Evolutionary conservation across 2,797 vertebrate genomes (phyloP), one percentile per base, ranked within the genome.

Genomic region (Leptoclinus maculatus): DNA sequence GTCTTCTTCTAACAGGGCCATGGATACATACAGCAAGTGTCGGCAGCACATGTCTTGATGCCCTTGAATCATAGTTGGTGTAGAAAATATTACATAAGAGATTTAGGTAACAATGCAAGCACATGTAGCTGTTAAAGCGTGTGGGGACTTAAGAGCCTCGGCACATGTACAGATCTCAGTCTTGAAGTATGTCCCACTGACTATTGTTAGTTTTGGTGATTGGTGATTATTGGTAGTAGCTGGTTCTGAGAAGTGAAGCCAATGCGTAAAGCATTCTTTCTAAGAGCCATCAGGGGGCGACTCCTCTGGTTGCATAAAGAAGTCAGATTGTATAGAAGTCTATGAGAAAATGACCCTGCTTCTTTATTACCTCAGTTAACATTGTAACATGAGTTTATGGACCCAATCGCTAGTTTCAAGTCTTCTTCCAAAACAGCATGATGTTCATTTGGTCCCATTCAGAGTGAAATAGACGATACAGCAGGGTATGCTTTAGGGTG

Each of bases 41-140:
- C 29, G 39, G 43, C 12, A 34, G 68, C 62, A 36, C 58, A 47
- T 32, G 43, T 47, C 14, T 32, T 9, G 1, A 34, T 67, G 71
- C 72, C 80, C 73, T 85, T 83, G 67, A 90, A 25, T 78, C 38
- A 23, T 23, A 10, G 51, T 45, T n/a, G n/a, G n/a, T n/a, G n/a
- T 71, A 56, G 11, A 23, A 54, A 2, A 25, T 27, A 54, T 51
- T 5, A 51, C 9, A 23, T 34, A 54, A n/a, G 54, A 75, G 38
- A 57, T 78, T 41, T 74, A 45, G 29, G 39, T 41, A 71, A 8
- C 19, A 67, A 45, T 57, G 57, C 23, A 27, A 51, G 13, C 39
- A 25, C n/a, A 21, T 27, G 57, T 36, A 38, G n/a, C 45, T 38
- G 51, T 66, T 54, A 54, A 9, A 49, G 12, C 51, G 13, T n/a